phyloP scores from a whole-genome alignment of 2,113 vertebrate genomes.

The Gymnocephalus cernua region DNA sequence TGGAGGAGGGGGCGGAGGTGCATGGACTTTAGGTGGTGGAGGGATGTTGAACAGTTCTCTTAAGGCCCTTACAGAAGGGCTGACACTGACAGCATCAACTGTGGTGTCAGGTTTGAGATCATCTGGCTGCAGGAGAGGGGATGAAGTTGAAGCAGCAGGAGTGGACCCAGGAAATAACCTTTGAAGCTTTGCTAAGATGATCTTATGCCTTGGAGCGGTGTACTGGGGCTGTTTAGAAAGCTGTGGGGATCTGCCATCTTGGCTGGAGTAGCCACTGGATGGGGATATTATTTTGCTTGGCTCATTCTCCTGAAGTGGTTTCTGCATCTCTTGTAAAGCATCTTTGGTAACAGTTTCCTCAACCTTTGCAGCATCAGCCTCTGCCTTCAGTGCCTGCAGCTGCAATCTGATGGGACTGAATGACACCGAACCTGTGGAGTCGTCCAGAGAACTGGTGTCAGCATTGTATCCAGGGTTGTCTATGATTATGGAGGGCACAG shows the following conservation, averaged over 20 bases:
- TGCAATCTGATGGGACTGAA: slow-evolving; percentile 61
- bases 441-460: slow-evolving; percentile 82
- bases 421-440: slow-evolving; percentile 50
- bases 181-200: slow-evolving; percentile 85
- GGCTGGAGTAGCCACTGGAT: slow-evolving; percentile 91
- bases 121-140: slow-evolving; percentile 53
- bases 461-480: slow-evolving; percentile 77
- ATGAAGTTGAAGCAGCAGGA: slow-evolving; percentile 66
- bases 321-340: slow-evolving; percentile 48
- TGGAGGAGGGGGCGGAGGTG: slow-evolving; percentile 90
- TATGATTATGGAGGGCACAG: not conserved
- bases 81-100: slow-evolving; percentile 17
- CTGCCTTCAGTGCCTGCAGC: slow-evolving; percentile 45
- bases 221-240: slow-evolving; percentile 76
- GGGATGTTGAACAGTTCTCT: slow-evolving; percentile 88
- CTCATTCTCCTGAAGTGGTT: slow-evolving; percentile 41
- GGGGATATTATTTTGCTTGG: slow-evolving; percentile 86
- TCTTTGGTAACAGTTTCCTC: slow-evolving; percentile 76
- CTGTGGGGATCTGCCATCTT: slow-evolving; percentile 86
- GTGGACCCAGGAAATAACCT: slow-evolving; percentile 81
- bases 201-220: slow-evolving; percentile 80
- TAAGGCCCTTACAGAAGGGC: slow-evolving; percentile 73
- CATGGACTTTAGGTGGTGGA: slow-evolving; percentile 89
- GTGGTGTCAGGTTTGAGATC: slow-evolving; percentile 57
- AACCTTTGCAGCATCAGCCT: slow-evolving; percentile 65